Base-by-base conservation (phyloP, 30 jellyfish, hydroid and myxozoan species). In the Aurelia sp. region DNA sequence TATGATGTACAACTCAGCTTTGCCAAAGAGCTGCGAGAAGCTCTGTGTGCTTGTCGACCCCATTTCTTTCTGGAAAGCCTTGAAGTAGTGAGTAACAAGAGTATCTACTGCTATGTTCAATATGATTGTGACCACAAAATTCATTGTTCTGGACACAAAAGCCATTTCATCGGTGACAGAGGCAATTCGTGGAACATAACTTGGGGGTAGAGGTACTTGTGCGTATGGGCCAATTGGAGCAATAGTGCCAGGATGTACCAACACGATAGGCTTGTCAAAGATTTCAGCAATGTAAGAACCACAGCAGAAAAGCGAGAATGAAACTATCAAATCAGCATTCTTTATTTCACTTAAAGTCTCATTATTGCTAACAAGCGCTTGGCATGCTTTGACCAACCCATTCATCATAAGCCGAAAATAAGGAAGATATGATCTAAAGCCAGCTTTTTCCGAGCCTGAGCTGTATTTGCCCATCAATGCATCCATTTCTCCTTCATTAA, bases 151-250 rank as follows among this genome's bases (percentile, higher is more conserved):
- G 44, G 75, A 70, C 30, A 61, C 4, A 59, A 86, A 86, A 3
- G 89, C 20, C 88, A 86, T 86, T 47, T 61, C 61, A n/a, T 86
- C 96, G 50, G 88, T 40, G 4, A 53, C 3, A 10, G 81, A 19
- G 1, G 58, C 48, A 19, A 55, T 17, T 44, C 41, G 22, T 9
- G 96, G 96, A 11, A 75, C 96, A 47, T 50, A 86, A 65, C 96
- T 86, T 4, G 96, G 86, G 5, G 89, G 96, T 2, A 58, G 2
- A 11, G 89, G 96, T 17, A 55, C 82, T 13, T 53, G 78, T 11
- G 87, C 50, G 31, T 11, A 23, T 52, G 79, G 35, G 18, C 89
- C 89, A 53, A 86, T 13, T 2, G 62, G 13, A 13, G 86, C 21
- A 12, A 86, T 15, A 11, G 82, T 17, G 0, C 85, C 74, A 8